Conservation (phyloP, 2,797 vertebrate species). For the Chlorospingus semifuscus region DNA sequence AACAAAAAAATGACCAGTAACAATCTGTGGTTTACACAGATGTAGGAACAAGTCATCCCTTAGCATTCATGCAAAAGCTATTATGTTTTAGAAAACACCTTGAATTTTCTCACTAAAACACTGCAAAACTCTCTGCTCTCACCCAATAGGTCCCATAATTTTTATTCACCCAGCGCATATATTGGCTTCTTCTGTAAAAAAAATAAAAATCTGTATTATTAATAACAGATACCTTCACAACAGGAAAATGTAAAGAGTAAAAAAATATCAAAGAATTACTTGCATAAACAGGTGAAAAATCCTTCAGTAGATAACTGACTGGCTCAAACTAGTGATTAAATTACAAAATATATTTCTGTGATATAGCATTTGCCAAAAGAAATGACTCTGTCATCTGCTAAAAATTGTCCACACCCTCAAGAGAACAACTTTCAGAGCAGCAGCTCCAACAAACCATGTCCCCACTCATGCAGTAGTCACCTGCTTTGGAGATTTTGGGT, state of each 20-base stretch:
- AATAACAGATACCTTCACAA: background rate
- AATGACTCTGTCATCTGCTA: background rate
- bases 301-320: background rate
- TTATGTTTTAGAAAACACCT: background rate
- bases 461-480: background rate
- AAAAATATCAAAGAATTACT: background rate
- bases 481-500: background rate
- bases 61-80: background rate
- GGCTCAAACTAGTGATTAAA: background rate
- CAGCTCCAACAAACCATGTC: background rate
- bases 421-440: background rate
- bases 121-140: background rate
- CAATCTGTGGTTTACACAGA: background rate
- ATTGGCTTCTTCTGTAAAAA: background rate
- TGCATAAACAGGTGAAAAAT: background rate
- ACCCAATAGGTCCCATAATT: background rate
- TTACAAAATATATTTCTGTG: background rate
- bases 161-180: background rate
- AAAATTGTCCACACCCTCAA: background rate
- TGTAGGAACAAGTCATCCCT: background rate
- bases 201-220: background rate
- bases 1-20: background rate
- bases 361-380: background rate
- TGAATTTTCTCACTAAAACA: background rate
- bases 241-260: background rate